These are phyloP conservation scores for Patagioenas fasciata DNA, from an alignment of 2,113 vertebrate genomes.

Conservation along the genomic window DNA sequence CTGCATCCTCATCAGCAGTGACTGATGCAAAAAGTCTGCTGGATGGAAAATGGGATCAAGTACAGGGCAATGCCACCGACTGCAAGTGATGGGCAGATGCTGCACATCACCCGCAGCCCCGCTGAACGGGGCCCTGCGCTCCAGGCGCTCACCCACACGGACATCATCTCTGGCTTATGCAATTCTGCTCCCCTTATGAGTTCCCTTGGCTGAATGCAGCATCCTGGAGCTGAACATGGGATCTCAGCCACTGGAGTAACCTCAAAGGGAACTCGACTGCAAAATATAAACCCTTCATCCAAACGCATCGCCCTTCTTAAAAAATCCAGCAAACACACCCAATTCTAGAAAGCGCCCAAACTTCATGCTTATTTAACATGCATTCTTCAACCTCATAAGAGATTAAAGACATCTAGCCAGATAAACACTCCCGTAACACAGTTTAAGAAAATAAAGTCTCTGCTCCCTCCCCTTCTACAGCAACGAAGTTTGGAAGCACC, in stretches of 20 bases:
- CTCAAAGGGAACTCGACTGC: not conserved
- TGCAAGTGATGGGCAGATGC: not conserved
- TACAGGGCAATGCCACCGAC: accelerated
- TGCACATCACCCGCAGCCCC: not conserved
- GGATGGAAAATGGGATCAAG: not conserved
- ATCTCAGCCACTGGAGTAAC: not conserved
- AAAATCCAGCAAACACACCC: not conserved
- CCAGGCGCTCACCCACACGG: not conserved
- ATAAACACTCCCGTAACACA: not conserved
- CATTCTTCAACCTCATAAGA: not conserved
- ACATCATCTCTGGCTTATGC: not conserved
- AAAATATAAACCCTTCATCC: not conserved
- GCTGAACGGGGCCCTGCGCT: accelerated
- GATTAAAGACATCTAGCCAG: not conserved
- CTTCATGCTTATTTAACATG: not conserved
- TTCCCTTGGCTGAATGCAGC: not conserved
- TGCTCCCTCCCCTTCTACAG: no score
- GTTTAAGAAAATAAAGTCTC: not conserved
- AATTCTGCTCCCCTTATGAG: not conserved
- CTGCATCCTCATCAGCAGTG: not conserved
- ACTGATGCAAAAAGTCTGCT: not conserved
- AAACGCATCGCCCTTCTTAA: not conserved
- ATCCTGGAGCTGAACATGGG: not conserved
- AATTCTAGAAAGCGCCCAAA: not conserved
- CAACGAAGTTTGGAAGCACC: not conserved